Base-by-base conservation (phyloP, 2,888 invertebrate genomes). In the Ommatoiulus sabulosus region DNA sequence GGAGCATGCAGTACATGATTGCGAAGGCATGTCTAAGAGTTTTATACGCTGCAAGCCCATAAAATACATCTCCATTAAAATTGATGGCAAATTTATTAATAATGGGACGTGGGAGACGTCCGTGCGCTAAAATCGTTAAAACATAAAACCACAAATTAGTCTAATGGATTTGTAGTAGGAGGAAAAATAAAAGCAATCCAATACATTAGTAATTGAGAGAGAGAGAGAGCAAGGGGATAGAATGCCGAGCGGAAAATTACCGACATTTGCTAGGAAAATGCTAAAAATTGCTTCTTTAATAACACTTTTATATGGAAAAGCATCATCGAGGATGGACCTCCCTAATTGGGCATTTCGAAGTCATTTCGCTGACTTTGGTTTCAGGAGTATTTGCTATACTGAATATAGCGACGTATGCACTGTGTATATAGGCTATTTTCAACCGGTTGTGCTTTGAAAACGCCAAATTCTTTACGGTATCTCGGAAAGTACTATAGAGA, bases 31-130 rank as follows among this genome's bases (percentile, higher is more conserved):
- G 52, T 52, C 12, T 52, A 52, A 52, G 35, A 35, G 15, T 52
- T 52, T 52, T 52, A 17, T 52, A 52, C 52, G 15, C 52, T 52
- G 17, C 52, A 52, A 52, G 52, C 52, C 17, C 52, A 52, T 52
- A 52, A 52, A 52, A 52, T 52, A 52, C 52, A 52, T 52, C 52
- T 52, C 52, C 52, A 52, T 52, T 52, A 52, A 52, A 52, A 52
- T 52, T 52, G 15, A 52, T 52, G 52, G 52, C 52, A 15, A 52
- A 52, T 52, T 52, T 52, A 52, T 52, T 52, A 52, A 52, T 52
- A 52, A 52, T 52, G 52, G 52, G 12, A 52, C 52, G 17, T 52
- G 52, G 52, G 52, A 52, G 52, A 52, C 52, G 52, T 52, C 52
- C 52, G 52, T 52, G 52, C 52, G 52, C 52, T 52, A 52, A 52